Evolutionary conservation across 2,797 vertebrate genomes (phyloP).

Genomic region (Peromyscus melanophrys): DNA sequence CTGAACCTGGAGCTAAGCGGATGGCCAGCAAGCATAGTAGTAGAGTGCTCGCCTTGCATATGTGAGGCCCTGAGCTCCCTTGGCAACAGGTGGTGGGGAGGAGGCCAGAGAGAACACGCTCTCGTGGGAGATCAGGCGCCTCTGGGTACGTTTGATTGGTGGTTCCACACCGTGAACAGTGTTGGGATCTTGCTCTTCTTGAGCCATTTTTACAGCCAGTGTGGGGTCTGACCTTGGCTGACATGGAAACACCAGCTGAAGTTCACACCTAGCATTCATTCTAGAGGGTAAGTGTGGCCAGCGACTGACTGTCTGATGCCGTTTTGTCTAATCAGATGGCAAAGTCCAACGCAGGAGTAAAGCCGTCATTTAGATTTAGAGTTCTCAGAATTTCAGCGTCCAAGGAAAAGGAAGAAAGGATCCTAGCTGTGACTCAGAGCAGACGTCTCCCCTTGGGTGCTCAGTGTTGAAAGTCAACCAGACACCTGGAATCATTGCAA

Average conservation of each 20-base stretch:
- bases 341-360: background rate
- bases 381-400: background rate
- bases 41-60: rapidly evolving
- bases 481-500: background rate
- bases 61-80: background rate
- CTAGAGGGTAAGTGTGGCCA: background rate
- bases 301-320: background rate
- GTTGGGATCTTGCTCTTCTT: background rate
- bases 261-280: background rate
- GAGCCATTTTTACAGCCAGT: background rate
- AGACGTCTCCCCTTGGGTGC: background rate
- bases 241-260: background rate
- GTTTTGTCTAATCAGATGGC: background rate
- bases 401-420: background rate
- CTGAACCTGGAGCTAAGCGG: background rate
- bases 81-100: background rate
- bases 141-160: rapidly evolving
- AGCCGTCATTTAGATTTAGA: background rate
- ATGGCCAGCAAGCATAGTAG: background rate
- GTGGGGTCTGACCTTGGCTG: background rate
- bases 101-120: background rate
- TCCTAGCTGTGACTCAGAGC: background rate
- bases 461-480: background rate
- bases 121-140: background rate
- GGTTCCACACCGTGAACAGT: rapidly evolving